Conservation (phyloP, 37 sponge, comb jelly and placozoan species). For the Chondrilla cf. caribensis region DNA sequence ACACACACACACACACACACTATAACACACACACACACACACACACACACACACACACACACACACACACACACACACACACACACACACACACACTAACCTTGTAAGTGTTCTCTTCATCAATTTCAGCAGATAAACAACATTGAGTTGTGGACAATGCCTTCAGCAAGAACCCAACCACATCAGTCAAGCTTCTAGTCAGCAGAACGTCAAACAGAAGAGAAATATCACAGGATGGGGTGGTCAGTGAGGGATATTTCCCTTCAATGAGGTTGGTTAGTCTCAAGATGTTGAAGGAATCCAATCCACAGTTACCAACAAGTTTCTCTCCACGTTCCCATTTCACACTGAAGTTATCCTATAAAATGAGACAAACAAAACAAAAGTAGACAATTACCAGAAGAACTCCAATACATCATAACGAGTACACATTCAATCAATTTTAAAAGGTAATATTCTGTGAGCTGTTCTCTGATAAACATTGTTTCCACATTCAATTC, state of each 20-base stretch:
- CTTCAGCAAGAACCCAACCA: neutral
- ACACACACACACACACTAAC: neutral
- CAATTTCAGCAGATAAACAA: too few species aligned
- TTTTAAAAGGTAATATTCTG: too few species aligned
- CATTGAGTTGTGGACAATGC: too few species aligned
- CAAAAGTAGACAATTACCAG: too few species aligned
- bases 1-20: conserved; percentile 16
- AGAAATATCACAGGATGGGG: neutral
- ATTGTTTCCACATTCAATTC: too few species aligned
- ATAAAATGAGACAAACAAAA: neutral
- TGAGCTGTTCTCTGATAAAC: too few species aligned
- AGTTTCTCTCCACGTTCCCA: conserved; percentile 3
- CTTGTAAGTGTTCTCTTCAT: neutral
- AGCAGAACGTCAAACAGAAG: neutral
- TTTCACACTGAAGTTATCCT: conserved; percentile 7
- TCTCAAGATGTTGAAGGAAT: neutral
- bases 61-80: neutral
- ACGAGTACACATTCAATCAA: too few species aligned
- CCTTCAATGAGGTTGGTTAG: neutral
- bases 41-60: neutral
- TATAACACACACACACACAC: neutral
- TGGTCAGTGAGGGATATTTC: neutral
- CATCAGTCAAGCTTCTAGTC: neutral
- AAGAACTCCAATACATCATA: too few species aligned
- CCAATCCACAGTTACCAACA: neutral